Percentiles rank a stretch among this genome's conserved stretches.
phyloP scores from a whole-genome alignment of 1,140 invertebrate species.

The Brachionus paranguensis region DNA sequence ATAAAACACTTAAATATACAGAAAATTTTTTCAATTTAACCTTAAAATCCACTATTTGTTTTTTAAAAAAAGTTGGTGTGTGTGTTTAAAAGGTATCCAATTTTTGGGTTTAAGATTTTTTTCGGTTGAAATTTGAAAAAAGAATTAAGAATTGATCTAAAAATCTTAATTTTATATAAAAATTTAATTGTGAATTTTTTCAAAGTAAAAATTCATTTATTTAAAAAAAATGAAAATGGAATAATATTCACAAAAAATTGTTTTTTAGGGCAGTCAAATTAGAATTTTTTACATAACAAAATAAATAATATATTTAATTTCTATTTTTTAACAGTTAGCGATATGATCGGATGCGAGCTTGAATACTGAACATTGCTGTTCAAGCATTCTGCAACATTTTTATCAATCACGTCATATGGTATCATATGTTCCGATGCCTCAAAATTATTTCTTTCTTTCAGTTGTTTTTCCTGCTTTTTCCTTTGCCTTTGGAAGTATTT shows the following conservation, averaged over 20 bases:
- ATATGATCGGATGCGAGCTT: conserved; percentile 13
- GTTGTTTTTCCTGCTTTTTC: background rate
- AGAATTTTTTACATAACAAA: background rate
- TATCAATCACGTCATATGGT: background rate
- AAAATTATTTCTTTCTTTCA: background rate
- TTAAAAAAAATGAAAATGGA: background rate
- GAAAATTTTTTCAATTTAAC: too few relatives aligned
- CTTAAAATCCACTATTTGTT: too few relatives aligned
- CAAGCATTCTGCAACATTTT: background rate
- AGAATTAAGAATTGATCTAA: too few relatives aligned
- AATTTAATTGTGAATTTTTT: too few relatives aligned
- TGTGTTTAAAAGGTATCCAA: too few relatives aligned
- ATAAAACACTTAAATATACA: too few relatives aligned
- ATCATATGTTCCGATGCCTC: background rate
- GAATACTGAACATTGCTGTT: conserved; percentile 2
- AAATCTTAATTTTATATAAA: too few relatives aligned
- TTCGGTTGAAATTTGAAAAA: too few relatives aligned
- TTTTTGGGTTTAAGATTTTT: too few relatives aligned
- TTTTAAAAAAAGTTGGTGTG: too few relatives aligned
- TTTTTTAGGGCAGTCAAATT: background rate
- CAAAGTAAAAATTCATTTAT: background rate
- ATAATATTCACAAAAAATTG: background rate
- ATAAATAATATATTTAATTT: background rate
- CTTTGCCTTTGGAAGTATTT: background rate
- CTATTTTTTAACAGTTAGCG: background rate